Evolutionary conservation across 2,797 vertebrate species (phyloP), one percentile per base, ranked within the genome.

Genomic region (Sebastes ruberrimus): DNA sequence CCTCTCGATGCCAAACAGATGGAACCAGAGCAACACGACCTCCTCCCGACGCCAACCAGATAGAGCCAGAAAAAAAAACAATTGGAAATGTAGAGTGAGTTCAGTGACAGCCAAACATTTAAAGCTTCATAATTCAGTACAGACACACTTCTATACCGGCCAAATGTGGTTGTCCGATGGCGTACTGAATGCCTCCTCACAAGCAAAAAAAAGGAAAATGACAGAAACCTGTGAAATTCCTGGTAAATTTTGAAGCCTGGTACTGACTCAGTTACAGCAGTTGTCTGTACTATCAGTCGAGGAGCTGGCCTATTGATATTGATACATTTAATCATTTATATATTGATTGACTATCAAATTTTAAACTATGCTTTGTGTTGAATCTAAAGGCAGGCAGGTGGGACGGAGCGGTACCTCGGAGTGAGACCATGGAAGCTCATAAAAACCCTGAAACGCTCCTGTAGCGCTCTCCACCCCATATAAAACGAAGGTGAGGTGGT

Each of bases 171-270:
- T 46, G 6, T 49, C 16, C 3, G 42, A 49, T 18, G 42, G 16
- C 42, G 7, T 42, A 42, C 38, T 42, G 38, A 20, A 7, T 49
- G 6, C 42, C 42, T 20, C 42, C 16, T 49, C 42, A 18, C 16
- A 18, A 49, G 16, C 42, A 49, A 49, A 49, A 49, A 49, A 0
- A 0, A 8, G 42, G 42, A 49, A 49, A 18, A 49, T 49, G 16
- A 23, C 22, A 22, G 13, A 27, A 57, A 22, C 33, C 56, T 38
- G 6, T 71, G 55, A 16, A 57, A 27, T 57, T 27, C 18, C 10
- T 59, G 38, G 11, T 61, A 22, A 18, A 32, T 52, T 23, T 71
- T 7, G 38, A 60, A 23, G 16, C 7, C 22, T 59, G 23, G 27
- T 25, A 33, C 68, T 1, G n/a, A 55, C 6, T 25, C 11, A 25